A percentile compares a stretch with the other conserved stretches of the same genome.
These are phyloP conservation scores for Stenurella melanura DNA, from an alignment of 2,888 invertebrate genomes.

Conservation along the genomic window DNA sequence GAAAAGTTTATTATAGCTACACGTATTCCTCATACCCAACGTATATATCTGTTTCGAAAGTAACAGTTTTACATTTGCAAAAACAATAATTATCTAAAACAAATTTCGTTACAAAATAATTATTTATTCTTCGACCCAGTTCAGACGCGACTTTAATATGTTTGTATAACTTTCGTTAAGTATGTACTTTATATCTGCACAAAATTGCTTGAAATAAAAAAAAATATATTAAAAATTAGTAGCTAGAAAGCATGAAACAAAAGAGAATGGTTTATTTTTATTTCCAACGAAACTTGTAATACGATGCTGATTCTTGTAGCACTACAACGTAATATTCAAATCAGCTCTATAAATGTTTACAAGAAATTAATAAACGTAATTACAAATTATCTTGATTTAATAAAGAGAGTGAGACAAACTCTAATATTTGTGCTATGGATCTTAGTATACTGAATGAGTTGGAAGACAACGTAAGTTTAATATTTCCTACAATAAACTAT, in stretches of 20 bases:
- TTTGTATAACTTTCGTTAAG: slow-evolving; percentile 16
- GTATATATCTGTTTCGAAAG: neutral
- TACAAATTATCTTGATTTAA: neutral
- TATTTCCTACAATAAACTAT: too few species aligned
- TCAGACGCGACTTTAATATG: neutral
- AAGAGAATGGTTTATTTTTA: slow-evolving; percentile 14
- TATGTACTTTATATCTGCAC: slow-evolving; percentile 14
- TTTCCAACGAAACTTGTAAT: slow-evolving; percentile 13
- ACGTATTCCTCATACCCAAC: neutral
- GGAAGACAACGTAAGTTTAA: too few species aligned
- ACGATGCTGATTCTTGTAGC: neutral
- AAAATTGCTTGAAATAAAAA: slow-evolving; percentile 1
- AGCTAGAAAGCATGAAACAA: slow-evolving; percentile 27
- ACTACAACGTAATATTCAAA: slow-evolving; percentile 14
- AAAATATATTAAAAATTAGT: slow-evolving; percentile 21
- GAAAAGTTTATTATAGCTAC: neutral
- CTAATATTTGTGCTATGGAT: too few species aligned
- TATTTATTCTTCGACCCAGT: slow-evolving; percentile 4
- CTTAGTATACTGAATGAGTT: too few species aligned
- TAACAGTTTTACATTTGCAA: neutral
- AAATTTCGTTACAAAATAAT: neutral
- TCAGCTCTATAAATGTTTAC: neutral
- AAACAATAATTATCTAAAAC: slow-evolving; percentile 3
- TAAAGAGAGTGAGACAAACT: neutral
- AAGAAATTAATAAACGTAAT: slow-evolving; percentile 5